Percentiles rank a stretch among this genome's conserved stretches.
Evolutionary conservation across 2,797 vertebrate species (phyloP).

Genomic region (Danionella dracula): DNA sequence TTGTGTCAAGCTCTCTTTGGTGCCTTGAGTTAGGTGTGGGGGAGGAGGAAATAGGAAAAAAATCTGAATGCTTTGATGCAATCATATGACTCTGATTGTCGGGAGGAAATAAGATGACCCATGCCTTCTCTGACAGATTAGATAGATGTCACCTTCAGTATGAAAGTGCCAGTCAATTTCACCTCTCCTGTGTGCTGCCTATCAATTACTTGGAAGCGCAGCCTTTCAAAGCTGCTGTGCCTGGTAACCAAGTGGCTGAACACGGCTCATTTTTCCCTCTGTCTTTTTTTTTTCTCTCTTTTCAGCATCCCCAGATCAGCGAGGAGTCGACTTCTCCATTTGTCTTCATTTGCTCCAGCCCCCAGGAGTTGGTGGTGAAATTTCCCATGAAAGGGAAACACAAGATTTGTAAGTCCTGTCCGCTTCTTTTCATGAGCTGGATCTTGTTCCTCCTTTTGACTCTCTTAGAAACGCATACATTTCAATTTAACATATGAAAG

Average conservation of each 20-base stretch:
- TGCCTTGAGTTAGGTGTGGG: not conserved
- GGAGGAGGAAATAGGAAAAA: conserved; percentile 54
- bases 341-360: conserved; percentile 90
- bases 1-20: conserved; percentile 1
- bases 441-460: not conserved
- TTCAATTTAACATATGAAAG: too few species aligned
- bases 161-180: conserved; percentile 71
- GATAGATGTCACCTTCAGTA: conserved; percentile 79
- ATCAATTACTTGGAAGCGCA: conserved; percentile 57
- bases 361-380: conserved; percentile 95
- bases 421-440: conserved; percentile 54
- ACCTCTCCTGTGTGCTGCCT: conserved; percentile 46
- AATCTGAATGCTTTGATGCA: conserved; percentile 66
- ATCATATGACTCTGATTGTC: conserved; percentile 69
- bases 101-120: conserved; percentile 74
- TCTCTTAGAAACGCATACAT: not conserved
- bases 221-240: conserved; percentile 34
- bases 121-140: conserved; percentile 67
- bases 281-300: conserved; percentile 22
- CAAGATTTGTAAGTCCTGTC: conserved; percentile 94
- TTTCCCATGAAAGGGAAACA: conserved; percentile 98
- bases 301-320: conserved; percentile 79
- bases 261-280: conserved; percentile 41
- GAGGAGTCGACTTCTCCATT: conserved; percentile 90
- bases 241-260: conserved; percentile 31